phyloP scores from a whole-genome alignment of 1,140 invertebrate species.

The Zaprionus nigranus region DNA sequence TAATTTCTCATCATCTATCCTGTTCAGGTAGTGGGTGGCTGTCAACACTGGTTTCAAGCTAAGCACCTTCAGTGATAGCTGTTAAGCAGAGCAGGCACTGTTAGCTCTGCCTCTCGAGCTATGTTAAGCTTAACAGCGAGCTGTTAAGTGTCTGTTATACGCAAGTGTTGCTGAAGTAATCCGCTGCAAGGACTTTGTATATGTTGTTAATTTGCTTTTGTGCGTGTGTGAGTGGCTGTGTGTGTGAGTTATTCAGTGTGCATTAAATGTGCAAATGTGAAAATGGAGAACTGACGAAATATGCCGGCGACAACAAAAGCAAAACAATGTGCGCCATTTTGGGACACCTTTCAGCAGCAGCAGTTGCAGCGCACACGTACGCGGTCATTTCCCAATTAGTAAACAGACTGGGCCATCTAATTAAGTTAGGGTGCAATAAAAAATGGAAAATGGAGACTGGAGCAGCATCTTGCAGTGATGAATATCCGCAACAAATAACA shows the following conservation, averaged over 20 bases:
- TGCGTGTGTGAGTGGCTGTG: neutral
- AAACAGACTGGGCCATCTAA: conserved; percentile 14
- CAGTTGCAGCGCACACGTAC: neutral
- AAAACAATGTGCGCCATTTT: conserved; percentile 34
- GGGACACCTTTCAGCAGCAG: conserved; percentile 11
- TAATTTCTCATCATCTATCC: too few species aligned
- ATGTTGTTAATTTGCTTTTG: neutral
- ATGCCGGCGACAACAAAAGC: conserved; percentile 37
- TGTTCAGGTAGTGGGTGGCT: too few species aligned
- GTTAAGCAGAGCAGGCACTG: conserved; percentile 27
- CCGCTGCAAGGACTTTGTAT: conserved; percentile 7
- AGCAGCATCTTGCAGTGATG: conserved; percentile 8
- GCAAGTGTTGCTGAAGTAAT: conserved; percentile 8
- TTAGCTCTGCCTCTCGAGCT: too few species aligned
- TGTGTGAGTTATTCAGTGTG: conserved; percentile 8
- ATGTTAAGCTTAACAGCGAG: neutral
- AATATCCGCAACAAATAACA: conserved; percentile 57
- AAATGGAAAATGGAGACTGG: neutral
- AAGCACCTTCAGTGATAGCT: neutral
- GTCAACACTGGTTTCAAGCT: neutral
- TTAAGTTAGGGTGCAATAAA: neutral
- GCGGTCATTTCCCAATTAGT: conserved; percentile 9
- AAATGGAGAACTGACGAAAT: neutral
- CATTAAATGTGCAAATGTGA: conserved; percentile 45
- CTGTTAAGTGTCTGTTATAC: conserved; percentile 11